phyloP scores from a whole-genome alignment of 2,888 invertebrate genomes.

The Sinotaia quadrata region DNA sequence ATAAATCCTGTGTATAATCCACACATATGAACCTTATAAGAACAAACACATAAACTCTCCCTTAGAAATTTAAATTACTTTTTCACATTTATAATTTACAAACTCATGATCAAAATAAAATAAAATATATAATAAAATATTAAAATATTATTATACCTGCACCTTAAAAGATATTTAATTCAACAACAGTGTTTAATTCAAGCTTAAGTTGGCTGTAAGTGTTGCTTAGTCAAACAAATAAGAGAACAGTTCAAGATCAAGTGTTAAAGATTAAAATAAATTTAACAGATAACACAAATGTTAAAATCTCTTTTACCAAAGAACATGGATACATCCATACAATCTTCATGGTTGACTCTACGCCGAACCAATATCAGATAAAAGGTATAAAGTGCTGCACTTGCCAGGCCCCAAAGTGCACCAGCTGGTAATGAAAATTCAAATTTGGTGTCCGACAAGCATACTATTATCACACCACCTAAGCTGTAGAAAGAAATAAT shows the following conservation, averaged over 20 bases:
- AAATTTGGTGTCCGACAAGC: constrained; percentile 81
- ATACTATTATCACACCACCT: constrained; percentile 78
- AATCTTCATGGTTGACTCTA: constrained; percentile 91
- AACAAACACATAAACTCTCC: no score
- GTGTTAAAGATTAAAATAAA: no score
- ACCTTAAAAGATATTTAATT: no score
- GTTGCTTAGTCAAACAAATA: no score
- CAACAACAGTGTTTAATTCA: no score
- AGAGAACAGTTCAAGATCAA: background rate
- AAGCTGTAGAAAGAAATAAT: constrained; percentile 59
- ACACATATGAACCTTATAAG: no score
- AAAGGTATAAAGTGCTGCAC: constrained; percentile 90
- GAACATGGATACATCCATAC: constrained; percentile 94
- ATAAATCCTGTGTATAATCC: no score
- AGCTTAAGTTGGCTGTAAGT: no score
- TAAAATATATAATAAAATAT: background rate
- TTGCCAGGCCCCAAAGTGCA: constrained; percentile 85
- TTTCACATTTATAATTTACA: background rate
- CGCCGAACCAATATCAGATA: constrained; percentile 88
- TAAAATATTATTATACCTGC: no score
- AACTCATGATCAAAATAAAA: background rate
- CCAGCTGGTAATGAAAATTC: constrained; percentile 83
- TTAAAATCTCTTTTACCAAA: no score
- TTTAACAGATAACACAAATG: constrained; percentile 28
- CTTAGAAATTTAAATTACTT: background rate